phyloP scores from a whole-genome alignment of 2,888 invertebrate genomes.

The Macropis europaea region DNA sequence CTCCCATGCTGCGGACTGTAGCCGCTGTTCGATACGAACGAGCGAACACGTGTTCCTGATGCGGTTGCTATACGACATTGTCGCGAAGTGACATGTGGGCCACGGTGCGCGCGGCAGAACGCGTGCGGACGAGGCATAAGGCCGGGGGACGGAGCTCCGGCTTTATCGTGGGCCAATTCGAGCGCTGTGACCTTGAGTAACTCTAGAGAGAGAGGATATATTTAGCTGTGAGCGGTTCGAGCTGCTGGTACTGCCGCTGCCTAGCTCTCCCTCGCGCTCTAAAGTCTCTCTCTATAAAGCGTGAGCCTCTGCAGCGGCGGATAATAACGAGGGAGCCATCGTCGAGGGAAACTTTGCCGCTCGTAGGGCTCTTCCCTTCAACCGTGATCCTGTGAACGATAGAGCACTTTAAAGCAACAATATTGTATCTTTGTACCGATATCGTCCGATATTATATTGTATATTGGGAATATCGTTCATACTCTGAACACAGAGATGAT shows the following conservation, averaged over 20 bases:
- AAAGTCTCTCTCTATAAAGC: conserved; percentile 29
- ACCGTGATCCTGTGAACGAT: neutral
- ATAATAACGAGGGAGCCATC: conserved; percentile 42
- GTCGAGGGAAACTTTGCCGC: conserved; percentile 29
- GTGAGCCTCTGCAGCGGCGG: conserved; percentile 26
- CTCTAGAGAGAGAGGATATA: conserved; percentile 68
- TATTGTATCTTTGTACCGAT: neutral
- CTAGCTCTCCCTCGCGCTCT: conserved; percentile 45
- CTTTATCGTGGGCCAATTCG: conserved; percentile 69
- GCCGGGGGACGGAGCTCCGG: conserved; percentile 46
- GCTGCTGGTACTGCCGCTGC: conserved; percentile 39
- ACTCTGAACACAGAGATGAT: no score
- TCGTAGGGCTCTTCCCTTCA: neutral
- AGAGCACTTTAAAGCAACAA: neutral
- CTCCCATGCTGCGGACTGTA: conserved; percentile 28
- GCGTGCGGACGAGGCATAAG: conserved; percentile 46
- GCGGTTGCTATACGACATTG: conserved; percentile 43
- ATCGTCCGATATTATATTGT: no score
- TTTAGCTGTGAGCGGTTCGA: conserved; percentile 66
- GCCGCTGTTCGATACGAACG: conserved; percentile 50
- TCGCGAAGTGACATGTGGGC: conserved; percentile 52
- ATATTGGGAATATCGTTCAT: no score
- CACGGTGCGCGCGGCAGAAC: conserved; percentile 29
- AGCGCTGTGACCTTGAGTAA: conserved; percentile 70
- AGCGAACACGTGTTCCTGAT: conserved; percentile 55